phyloP scores from a whole-genome alignment of 2,113 vertebrate species.

The Casuarius casuarius region DNA sequence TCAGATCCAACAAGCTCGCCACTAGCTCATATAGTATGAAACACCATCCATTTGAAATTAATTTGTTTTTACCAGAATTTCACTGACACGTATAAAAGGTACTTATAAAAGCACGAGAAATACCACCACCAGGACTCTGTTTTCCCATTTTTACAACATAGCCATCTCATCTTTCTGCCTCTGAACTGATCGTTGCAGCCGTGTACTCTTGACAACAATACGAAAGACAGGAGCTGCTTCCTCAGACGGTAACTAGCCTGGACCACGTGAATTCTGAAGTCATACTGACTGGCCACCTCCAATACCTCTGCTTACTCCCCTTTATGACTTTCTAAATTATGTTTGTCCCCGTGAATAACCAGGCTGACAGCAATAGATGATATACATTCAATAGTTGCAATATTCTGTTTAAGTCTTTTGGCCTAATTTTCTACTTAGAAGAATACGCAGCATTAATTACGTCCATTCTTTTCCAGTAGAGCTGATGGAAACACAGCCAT shows the following conservation, averaged over 20 bases:
- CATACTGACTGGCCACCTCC: not conserved
- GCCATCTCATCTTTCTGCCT: not conserved
- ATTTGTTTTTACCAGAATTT: not conserved
- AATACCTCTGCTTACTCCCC: not conserved
- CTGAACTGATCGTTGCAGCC: no score
- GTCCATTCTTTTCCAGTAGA: not conserved
- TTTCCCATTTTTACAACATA: not conserved
- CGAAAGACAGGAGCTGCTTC: not conserved
- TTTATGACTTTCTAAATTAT: not conserved
- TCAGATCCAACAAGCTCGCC: fast-evolving
- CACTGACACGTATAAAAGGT: fast-evolving
- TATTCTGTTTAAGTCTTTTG: not conserved
- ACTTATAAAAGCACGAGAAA: not conserved
- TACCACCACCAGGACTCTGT: not conserved
- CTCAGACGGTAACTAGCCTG: not conserved
- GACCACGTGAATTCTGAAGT: not conserved
- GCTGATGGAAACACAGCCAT: not conserved
- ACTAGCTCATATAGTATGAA: not conserved
- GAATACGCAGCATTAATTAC: not conserved
- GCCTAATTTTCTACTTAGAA: not conserved
- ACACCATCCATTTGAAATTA: not conserved
- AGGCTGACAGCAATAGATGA: not conserved
- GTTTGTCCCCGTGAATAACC: not conserved
- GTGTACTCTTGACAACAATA: not conserved
- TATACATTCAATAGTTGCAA: not conserved